These are phyloP conservation scores for Formica selysi DNA, from an alignment of 1,140 invertebrate genomes.

Conservation along the genomic window DNA sequence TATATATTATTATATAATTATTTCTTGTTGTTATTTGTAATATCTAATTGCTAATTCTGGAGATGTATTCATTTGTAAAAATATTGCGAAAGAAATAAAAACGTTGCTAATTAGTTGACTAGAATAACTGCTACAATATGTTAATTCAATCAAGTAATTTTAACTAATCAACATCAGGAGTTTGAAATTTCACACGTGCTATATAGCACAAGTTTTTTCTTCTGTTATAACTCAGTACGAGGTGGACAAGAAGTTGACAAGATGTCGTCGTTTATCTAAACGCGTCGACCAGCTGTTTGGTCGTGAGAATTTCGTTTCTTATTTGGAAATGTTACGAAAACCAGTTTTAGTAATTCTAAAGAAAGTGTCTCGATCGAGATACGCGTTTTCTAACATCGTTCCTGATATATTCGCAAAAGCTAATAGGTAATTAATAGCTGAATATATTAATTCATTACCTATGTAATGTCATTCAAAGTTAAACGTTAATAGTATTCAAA, in stretches of 20 bases:
- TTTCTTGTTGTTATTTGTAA: no score
- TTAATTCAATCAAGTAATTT: conserved; percentile 32
- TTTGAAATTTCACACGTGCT: conserved; percentile 47
- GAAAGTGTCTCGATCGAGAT: conserved; percentile 2
- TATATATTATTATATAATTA: no score
- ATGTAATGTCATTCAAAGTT: background rate
- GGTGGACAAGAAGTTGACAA: background rate
- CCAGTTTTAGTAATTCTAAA: background rate
- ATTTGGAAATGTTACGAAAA: conserved; percentile 24
- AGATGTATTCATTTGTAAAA: background rate
- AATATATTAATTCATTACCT: background rate
- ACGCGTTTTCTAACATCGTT: background rate
- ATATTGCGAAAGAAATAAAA: background rate
- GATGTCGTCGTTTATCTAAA: conserved; percentile 40
- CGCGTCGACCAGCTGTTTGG: conserved; percentile 30
- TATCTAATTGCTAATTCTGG: no score
- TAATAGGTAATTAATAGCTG: conserved; percentile 5
- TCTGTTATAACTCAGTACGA: background rate
- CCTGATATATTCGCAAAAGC: background rate
- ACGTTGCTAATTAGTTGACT: background rate
- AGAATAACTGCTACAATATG: background rate
- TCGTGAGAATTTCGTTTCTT: conserved; percentile 56
- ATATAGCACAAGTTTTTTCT: conserved; percentile 50
- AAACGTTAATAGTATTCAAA: background rate
- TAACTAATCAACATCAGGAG: background rate